phyloP scores from a whole-genome alignment of 2,888 invertebrate genomes.

The Rugalucina vietnamica region DNA sequence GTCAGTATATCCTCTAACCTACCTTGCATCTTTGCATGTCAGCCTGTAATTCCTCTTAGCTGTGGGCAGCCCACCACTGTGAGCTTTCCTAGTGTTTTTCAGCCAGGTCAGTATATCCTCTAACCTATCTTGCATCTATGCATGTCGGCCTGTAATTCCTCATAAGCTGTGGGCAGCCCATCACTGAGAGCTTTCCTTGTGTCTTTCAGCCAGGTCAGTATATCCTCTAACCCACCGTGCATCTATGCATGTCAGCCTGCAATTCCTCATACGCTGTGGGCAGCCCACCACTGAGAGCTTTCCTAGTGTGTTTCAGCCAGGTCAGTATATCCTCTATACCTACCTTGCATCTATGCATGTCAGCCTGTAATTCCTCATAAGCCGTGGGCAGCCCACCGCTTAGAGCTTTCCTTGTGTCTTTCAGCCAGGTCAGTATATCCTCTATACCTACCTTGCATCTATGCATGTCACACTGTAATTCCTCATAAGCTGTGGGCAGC shows the following conservation, averaged over 20 bases:
- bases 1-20: constrained; percentile 78
- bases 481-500: constrained; percentile 78
- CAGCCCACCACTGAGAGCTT: constrained; percentile 67
- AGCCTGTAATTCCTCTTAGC: too few species aligned
- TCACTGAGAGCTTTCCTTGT: constrained; percentile 69
- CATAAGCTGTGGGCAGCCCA: constrained; percentile 77
- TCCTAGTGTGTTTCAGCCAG: constrained; percentile 79
- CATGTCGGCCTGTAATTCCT: constrained; percentile 78
- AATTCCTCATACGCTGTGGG: constrained; percentile 79
- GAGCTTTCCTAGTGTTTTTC: too few species aligned
- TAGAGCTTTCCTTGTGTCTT: constrained; percentile 73
- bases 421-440: constrained; percentile 79
- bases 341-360: constrained; percentile 79
- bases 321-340: constrained; percentile 79
- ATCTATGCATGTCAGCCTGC: constrained; percentile 76
- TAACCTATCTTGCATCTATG: constrained; percentile 81
- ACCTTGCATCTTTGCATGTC: too few species aligned
- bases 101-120: too few species aligned
- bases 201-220: constrained; percentile 79
- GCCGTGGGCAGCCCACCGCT: constrained; percentile 73
- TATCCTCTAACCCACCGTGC: constrained; percentile 81
- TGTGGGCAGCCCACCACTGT: too few species aligned
- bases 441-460: constrained; percentile 80
- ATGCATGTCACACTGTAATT: constrained; percentile 76
- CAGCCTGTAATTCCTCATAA: constrained; percentile 78